A percentile compares a stretch with the other conserved stretches of the same genome.
Evolutionary conservation across 2,888 invertebrate species (phyloP).

Genomic region (Catocala sponsa): DNA sequence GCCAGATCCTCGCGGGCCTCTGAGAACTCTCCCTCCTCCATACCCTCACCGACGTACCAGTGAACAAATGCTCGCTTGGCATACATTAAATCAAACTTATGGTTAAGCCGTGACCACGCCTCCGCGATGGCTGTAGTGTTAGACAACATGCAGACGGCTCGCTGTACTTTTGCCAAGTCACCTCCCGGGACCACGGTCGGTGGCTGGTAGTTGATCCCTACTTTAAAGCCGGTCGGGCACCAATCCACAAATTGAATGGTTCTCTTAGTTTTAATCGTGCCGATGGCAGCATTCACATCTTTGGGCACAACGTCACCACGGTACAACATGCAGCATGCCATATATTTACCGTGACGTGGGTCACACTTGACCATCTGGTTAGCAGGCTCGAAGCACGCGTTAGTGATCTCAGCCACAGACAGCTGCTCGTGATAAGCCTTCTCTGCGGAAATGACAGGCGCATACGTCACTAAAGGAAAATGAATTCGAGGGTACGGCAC

Average conservation of each 20-base stretch:
- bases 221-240: slow-evolving; percentile 94
- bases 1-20: slow-evolving; percentile 90
- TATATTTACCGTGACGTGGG: slow-evolving; percentile 96
- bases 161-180: slow-evolving; percentile 96
- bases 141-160: slow-evolving; percentile 98
- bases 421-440: slow-evolving; percentile 98
- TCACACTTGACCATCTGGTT: slow-evolving; percentile 98
- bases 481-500: slow-evolving; percentile 98
- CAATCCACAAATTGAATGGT: slow-evolving; percentile 98
- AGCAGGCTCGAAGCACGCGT: slow-evolving; percentile 97
- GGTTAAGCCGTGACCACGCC: slow-evolving; percentile 98
- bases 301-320: slow-evolving; percentile 98
- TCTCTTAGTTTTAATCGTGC: slow-evolving; percentile 97
- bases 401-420: slow-evolving; percentile 97
- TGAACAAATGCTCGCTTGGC: slow-evolving; percentile 98
- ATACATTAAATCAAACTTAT: slow-evolving; percentile 98
- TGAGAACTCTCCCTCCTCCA: slow-evolving; percentile 96
- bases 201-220: slow-evolving; percentile 96
- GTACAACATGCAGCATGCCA: slow-evolving; percentile 98
- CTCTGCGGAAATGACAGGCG: slow-evolving; percentile 97
- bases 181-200: slow-evolving; percentile 97
- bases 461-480: slow-evolving; percentile 96
- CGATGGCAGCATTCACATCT: slow-evolving; percentile 97
- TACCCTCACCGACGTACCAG: slow-evolving; percentile 96
- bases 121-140: slow-evolving; percentile 99